Evolutionary conservation across 2,888 invertebrate genomes (phyloP).

Genomic region (Clitarchus hookeri): DNA sequence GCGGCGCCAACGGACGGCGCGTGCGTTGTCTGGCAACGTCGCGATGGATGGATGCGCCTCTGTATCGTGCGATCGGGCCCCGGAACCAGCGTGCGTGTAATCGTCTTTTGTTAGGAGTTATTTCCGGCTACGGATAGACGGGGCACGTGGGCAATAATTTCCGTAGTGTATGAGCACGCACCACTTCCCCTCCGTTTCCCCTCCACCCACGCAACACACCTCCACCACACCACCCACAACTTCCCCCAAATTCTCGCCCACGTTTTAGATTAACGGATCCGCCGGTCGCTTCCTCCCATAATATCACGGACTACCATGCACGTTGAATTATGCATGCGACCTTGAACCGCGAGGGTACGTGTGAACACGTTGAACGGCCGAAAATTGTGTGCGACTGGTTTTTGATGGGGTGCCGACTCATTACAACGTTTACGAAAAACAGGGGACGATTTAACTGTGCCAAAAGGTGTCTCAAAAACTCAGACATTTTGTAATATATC

Average conservation of each 20-base stretch:
- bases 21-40: too few species aligned
- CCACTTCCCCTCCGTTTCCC: background rate
- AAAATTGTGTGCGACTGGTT: background rate
- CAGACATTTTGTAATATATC: too few species aligned
- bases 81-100: background rate
- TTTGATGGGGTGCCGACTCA: too few species aligned
- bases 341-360: background rate
- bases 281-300: background rate
- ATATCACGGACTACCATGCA: background rate
- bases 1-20: too few species aligned
- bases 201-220: background rate
- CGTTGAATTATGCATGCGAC: background rate
- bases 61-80: background rate
- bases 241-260: background rate
- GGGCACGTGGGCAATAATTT: constrained; percentile 8
- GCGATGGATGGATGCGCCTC: too few species aligned
- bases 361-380: background rate
- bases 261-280: constrained; percentile 7
- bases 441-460: too few species aligned
- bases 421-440: too few species aligned
- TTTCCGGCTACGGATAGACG: background rate
- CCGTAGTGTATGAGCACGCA: constrained; percentile 6
- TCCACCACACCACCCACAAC: background rate
- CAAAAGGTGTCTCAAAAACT: too few species aligned
- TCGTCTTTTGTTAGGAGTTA: constrained; percentile 14